Percentiles rank a stretch among this genome's conserved stretches.
Evolutionary conservation across 1,140 invertebrate species (phyloP).

Genomic region (Mycetomoellerius zeteki): DNA sequence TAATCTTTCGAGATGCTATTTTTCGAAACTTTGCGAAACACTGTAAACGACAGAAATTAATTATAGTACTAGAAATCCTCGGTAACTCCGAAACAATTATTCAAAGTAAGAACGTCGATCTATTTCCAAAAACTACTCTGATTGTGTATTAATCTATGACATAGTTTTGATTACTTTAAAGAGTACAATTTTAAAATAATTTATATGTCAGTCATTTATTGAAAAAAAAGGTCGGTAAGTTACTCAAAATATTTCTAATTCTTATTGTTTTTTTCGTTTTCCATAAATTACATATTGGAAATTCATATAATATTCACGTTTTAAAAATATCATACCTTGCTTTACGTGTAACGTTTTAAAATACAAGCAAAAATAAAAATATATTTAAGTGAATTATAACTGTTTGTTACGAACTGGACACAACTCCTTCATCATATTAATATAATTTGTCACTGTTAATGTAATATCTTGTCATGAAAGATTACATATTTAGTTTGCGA

Average conservation of each 20-base stretch:
- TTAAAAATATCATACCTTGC: not conserved
- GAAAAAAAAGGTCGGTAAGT: not conserved
- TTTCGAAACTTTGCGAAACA: not conserved
- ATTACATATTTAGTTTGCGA: conserved; percentile 17
- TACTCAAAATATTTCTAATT: not conserved
- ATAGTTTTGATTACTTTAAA: not conserved
- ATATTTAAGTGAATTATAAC: conserved; percentile 11
- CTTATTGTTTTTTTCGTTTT: not conserved
- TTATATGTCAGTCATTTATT: conserved; percentile 5
- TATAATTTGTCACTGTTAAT: conserved; percentile 22
- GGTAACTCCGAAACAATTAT: not conserved
- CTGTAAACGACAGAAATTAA: conserved; percentile 30
- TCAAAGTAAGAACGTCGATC: not conserved
- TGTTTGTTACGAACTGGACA: conserved; percentile 11
- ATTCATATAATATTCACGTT: not conserved
- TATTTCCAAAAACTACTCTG: conserved; percentile 4
- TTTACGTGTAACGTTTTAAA: not conserved
- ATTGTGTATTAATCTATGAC: not conserved
- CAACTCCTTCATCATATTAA: not conserved
- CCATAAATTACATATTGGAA: not conserved
- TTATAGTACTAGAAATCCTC: not conserved
- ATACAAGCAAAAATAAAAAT: conserved; percentile 4
- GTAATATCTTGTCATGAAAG: conserved; percentile 22
- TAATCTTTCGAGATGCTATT: not conserved
- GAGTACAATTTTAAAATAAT: not conserved